Conservation (phyloP, 2,113 vertebrate genomes). For the Eudyptes chrysolophus region DNA sequence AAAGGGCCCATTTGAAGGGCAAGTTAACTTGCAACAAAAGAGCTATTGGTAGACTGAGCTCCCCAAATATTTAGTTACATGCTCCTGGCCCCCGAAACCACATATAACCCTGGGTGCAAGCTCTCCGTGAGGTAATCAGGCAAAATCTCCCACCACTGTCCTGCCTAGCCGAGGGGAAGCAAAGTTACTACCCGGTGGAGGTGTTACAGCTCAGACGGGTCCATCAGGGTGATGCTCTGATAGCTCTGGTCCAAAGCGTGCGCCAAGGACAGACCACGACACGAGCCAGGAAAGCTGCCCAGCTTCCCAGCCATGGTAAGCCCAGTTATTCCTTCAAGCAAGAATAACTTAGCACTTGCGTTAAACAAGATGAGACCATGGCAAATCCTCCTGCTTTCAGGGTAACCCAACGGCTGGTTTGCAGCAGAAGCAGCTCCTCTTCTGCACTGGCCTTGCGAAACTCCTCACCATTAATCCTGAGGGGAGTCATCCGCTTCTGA, state of each 20-base stretch:
- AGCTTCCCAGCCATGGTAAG: rapidly evolving
- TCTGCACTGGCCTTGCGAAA: rapidly evolving
- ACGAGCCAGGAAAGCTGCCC: background rate
- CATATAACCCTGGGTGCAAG: rapidly evolving
- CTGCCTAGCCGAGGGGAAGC: background rate
- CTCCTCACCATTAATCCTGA: background rate
- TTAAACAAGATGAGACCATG: rapidly evolving
- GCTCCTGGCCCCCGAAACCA: background rate
- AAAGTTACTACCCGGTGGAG: rapidly evolving
- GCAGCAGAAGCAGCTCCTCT: background rate
- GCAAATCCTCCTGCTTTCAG: background rate
- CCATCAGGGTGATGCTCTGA: background rate
- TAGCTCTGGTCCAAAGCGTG: rapidly evolving
- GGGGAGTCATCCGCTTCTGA: background rate
- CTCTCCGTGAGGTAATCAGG: background rate
- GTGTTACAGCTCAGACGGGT: background rate
- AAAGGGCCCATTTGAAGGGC: background rate
- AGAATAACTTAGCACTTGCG: rapidly evolving
- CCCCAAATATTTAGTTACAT: background rate
- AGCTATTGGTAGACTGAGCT: rapidly evolving
- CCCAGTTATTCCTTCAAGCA: background rate
- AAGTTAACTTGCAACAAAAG: rapidly evolving
- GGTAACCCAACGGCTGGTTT: background rate
- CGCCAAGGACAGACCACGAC: background rate
- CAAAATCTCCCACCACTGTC: background rate